Conservation (phyloP, 2,797 vertebrate species). For the Amniataba percoides region DNA sequence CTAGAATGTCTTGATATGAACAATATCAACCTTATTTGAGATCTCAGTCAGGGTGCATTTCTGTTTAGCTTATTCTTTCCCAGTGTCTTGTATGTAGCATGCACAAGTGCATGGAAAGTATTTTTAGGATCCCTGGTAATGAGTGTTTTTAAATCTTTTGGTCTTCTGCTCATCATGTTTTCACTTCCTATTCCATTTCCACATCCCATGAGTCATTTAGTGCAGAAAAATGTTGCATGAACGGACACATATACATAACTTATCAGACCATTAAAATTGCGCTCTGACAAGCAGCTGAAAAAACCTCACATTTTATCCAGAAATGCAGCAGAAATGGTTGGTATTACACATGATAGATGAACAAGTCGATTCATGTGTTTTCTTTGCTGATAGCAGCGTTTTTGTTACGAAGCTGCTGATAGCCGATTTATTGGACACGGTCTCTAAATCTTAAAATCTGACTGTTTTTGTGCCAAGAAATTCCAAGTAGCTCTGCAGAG, state of each 20-base stretch:
- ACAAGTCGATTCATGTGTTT: slow-evolving; percentile 32
- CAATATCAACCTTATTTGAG: background rate
- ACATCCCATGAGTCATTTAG: background rate
- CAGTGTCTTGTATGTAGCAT: too few species aligned
- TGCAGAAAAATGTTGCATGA: background rate
- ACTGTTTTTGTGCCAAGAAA: slow-evolving; percentile 65
- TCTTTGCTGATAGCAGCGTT: slow-evolving; percentile 34
- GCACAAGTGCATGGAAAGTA: background rate
- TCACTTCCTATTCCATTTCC: slow-evolving; percentile 1
- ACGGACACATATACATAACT: background rate
- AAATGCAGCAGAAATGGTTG: slow-evolving; percentile 17
- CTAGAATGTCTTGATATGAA: background rate
- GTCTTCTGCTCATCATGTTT: background rate
- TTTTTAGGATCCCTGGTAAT: background rate
- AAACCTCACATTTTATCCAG: slow-evolving; percentile 2
- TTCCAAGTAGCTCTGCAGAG: slow-evolving; percentile 59
- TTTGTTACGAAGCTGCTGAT: slow-evolving; percentile 38
- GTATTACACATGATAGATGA: slow-evolving; percentile 32
- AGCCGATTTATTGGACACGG: slow-evolving; percentile 41
- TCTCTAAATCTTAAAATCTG: slow-evolving; percentile 58
- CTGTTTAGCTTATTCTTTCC: too few species aligned
- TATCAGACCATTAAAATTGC: background rate
- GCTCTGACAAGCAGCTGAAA: slow-evolving; percentile 8
- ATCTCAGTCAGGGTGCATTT: background rate
- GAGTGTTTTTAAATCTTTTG: background rate